phyloP scores from a whole-genome alignment of 1,140 invertebrate species.

The Drosophila watanabei region DNA sequence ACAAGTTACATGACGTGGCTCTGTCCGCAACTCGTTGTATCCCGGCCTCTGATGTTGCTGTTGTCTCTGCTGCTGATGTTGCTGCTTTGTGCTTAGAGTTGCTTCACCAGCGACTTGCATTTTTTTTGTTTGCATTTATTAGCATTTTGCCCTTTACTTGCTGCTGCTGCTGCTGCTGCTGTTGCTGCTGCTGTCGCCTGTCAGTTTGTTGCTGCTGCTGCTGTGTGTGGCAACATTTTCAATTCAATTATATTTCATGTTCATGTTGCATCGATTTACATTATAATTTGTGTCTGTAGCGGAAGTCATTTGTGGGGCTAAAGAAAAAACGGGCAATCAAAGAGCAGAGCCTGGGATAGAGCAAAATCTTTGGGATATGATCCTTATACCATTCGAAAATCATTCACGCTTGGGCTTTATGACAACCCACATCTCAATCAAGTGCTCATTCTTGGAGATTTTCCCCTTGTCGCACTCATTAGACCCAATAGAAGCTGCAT shows the following conservation, averaged over 20 bases:
- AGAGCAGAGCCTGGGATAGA: constrained; percentile 7
- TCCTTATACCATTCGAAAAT: constrained; percentile 6
- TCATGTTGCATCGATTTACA: constrained; percentile 84
- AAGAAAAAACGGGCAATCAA: constrained; percentile 20
- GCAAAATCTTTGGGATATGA: constrained; percentile 1
- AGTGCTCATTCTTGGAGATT: constrained; percentile 32
- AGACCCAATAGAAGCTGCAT: constrained; percentile 31
- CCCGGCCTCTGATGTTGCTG: constrained; percentile 23
- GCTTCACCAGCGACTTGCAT: constrained; percentile 19
- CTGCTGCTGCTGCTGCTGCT: constrained; percentile 26
- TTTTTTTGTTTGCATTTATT: constrained; percentile 73
- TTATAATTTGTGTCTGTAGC: constrained; percentile 81
- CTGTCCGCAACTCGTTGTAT: constrained; percentile 57
- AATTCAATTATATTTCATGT: constrained; percentile 84
- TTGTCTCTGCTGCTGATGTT: constrained; percentile 46
- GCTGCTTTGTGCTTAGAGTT: constrained; percentile 70
- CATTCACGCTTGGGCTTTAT: constrained; percentile 21
- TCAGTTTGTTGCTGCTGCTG: constrained; percentile 62
- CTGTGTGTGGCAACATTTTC: constrained; percentile 80
- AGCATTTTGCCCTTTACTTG: constrained; percentile 77
- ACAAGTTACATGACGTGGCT: constrained; percentile 77
- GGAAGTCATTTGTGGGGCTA: constrained; percentile 77
- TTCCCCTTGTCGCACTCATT: constrained; percentile 18
- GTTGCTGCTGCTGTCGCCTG: constrained; percentile 58
- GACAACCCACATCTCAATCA: constrained; percentile 71